Percentiles rank a stretch among this genome's conserved stretches.
Evolutionary conservation across 2,113 vertebrate genomes (phyloP).

Genomic region (Thinocorus orbignyianus): DNA sequence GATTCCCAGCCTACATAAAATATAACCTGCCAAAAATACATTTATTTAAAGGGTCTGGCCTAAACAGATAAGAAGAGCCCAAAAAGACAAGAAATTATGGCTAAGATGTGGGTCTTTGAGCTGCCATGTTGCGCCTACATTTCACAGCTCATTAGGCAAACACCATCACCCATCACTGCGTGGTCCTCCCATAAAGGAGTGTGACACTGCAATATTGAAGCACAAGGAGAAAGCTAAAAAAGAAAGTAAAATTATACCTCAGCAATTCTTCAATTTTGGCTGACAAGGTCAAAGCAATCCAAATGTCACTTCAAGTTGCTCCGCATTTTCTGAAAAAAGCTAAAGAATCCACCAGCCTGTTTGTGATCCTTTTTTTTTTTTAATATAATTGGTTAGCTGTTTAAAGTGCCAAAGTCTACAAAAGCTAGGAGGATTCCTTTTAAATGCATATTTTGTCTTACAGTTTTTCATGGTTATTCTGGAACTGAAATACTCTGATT

Average conservation of each 20-base stretch:
- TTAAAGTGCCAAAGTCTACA: background rate
- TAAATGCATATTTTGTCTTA: background rate
- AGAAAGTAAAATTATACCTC: background rate
- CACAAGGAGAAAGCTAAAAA: background rate
- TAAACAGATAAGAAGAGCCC: constrained; percentile 19
- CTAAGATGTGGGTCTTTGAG: background rate
- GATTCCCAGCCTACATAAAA: background rate
- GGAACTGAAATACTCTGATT: background rate
- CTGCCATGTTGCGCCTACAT: background rate
- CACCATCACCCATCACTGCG: background rate
- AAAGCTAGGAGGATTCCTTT: background rate
- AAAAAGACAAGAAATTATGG: background rate
- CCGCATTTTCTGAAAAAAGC: background rate
- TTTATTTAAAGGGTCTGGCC: constrained; percentile 8
- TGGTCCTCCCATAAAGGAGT: background rate
- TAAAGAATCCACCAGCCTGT: background rate
- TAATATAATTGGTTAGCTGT: background rate
- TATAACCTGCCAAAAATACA: constrained; percentile 1
- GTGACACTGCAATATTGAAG: background rate
- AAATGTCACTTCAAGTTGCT: background rate
- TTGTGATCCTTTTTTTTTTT: background rate
- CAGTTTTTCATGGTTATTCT: background rate
- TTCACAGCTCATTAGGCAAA: constrained; percentile 49
- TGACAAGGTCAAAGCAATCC: constrained; percentile 24
- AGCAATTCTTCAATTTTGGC: background rate